Conservation (phyloP, 2,888 invertebrate genomes). For the Tridacna crocea region DNA sequence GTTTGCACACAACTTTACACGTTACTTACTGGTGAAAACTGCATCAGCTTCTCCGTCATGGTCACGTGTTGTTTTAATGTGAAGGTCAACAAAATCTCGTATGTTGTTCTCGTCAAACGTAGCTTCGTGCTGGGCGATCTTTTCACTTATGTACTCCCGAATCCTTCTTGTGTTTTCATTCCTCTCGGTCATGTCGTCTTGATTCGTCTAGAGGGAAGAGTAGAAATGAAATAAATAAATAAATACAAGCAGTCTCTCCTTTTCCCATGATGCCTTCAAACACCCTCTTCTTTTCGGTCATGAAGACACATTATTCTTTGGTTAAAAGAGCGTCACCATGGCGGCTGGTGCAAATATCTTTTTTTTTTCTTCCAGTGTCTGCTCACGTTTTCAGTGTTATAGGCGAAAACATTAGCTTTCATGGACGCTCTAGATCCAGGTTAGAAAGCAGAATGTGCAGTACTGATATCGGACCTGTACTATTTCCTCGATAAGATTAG, state of each 20-base stretch:
- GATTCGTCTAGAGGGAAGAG: not conserved
- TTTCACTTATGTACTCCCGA: conserved; percentile 14
- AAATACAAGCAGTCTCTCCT: not conserved
- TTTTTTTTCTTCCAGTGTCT: too few species aligned
- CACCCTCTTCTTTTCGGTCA: not conserved
- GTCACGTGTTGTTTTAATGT: conserved; percentile 47
- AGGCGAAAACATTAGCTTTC: too few species aligned
- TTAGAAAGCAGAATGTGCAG: too few species aligned
- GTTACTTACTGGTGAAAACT: conserved; percentile 22
- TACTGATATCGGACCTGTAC: too few species aligned
- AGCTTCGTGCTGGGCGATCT: conserved; percentile 63
- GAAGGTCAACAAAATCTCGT: conserved; percentile 71
- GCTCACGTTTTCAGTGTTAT: too few species aligned
- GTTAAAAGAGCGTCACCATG: too few species aligned
- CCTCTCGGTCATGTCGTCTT: not conserved
- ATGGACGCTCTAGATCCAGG: too few species aligned
- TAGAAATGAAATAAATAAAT: not conserved
- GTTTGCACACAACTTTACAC: too few species aligned
- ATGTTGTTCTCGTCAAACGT: conserved; percentile 66
- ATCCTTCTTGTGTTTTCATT: conserved; percentile 1
- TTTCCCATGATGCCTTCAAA: not conserved
- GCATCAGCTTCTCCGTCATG: conserved; percentile 1
- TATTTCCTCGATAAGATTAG: too few species aligned
- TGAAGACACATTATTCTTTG: too few species aligned
- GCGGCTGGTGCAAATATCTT: too few species aligned